A percentile compares a stretch with the other conserved stretches of the same genome.
These are phyloP conservation scores for Laothoe populi DNA, from an alignment of 2,888 invertebrate genomes.

Conservation along the genomic window DNA sequence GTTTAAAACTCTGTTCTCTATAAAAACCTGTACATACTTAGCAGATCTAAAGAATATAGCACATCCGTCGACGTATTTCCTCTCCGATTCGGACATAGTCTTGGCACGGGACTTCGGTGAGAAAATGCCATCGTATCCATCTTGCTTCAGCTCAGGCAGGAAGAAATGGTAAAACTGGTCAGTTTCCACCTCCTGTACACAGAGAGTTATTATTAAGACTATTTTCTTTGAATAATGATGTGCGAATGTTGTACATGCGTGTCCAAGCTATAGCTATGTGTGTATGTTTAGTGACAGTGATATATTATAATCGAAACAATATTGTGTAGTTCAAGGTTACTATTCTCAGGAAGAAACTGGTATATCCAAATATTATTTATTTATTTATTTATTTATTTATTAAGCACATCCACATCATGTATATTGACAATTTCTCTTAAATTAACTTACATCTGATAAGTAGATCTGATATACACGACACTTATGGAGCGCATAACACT, in stretches of 20 bases:
- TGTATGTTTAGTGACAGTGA: neutral
- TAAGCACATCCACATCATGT: too few species aligned
- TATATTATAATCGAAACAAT: too few species aligned
- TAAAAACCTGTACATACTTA: conserved; percentile 86
- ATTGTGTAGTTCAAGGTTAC: too few species aligned
- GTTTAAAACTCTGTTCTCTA: neutral
- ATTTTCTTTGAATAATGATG: neutral
- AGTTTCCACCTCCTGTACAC: conserved; percentile 96
- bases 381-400: too few species aligned
- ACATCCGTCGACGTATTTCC: conserved; percentile 99
- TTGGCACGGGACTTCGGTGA: conserved; percentile 99
- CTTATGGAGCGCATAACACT: too few species aligned
- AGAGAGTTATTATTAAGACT: conserved; percentile 40
- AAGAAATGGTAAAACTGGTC: conserved; percentile 99
- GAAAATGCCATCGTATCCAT: conserved; percentile 98
- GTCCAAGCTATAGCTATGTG: conserved; percentile 15
- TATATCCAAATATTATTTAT: too few species aligned
- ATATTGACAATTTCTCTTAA: too few species aligned
- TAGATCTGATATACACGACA: too few species aligned
- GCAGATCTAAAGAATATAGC: conserved; percentile 98
- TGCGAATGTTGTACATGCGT: neutral
- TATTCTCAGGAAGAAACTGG: too few species aligned
- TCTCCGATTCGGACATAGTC: conserved; percentile 98
- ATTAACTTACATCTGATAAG: too few species aligned
- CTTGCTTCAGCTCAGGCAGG: conserved; percentile 95